Evolutionary conservation across 2,797 vertebrate genomes (phyloP), one percentile per base, ranked within the genome.

Genomic region (Melanogrammus aeglefinus): DNA sequence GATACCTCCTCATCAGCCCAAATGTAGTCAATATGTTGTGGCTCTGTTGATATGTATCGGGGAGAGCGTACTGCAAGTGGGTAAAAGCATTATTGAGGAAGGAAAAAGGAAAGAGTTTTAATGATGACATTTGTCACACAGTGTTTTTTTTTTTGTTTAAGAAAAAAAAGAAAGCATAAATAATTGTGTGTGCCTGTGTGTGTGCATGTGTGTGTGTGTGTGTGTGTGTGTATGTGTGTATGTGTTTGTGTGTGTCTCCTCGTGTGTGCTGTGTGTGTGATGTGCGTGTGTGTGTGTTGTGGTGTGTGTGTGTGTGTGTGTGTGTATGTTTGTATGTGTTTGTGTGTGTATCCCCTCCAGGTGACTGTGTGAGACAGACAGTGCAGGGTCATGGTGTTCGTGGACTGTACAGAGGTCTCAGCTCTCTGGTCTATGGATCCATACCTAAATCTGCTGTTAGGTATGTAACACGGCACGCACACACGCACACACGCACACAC

Each of bases 391-490:
- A 99, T 73, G 97, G 97, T 13, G 77, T 96, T 72, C 95, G 88
- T 86, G 97, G 97, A 36, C 94, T 99, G 29, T 99, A 99, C 90
- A 93, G 97, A 79, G 97, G 97, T 73, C 96, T 99, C 87, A 98
- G 97, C 93, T 98, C 96, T 0, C 88, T 99, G 84, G 80, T 99
- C 33, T 98, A 98, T 0, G 97, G 97, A 75, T 99, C 97, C 87
- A 98, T 99, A 79, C 97, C 97, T 9, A 99, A 99, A 90, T 96
- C 97, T 14, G 97, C 97, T 0, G 96, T 97, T 88, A 97, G 97
- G 97, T 97, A 87, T 84, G 86, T 63, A n/a, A 63, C 57, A 24
- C 79, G 21, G 9, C 38, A 77, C 39, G 29, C 51, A 18, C 77
- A 79, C 36, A 47, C 18, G 51, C 72, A 74, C 38, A n/a, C 35